A percentile compares a stretch with the other conserved stretches of the same genome.
These are phyloP conservation scores for Merodon equestris DNA, from an alignment of 2,888 invertebrate species.

Conservation along the genomic window DNA sequence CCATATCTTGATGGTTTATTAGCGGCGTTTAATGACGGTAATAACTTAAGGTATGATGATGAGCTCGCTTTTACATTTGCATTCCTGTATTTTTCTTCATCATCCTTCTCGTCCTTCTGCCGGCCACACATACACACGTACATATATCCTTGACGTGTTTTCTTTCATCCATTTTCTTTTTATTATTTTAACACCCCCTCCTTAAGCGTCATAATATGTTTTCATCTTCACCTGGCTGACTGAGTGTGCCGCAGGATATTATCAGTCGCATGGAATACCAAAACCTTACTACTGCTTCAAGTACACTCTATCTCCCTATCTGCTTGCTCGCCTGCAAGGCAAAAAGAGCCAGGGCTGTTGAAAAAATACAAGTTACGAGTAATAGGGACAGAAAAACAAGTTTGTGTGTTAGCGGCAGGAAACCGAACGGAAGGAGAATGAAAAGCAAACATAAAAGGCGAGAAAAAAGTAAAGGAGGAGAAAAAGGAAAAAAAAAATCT, in stretches of 20 bases:
- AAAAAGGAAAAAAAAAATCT: constrained; percentile 43
- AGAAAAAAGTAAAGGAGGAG: not conserved
- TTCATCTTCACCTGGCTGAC: constrained; percentile 65
- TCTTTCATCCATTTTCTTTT: constrained; percentile 8
- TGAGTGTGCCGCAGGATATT: constrained; percentile 65
- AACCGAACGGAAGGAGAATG: constrained; percentile 62
- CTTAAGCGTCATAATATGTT: constrained; percentile 67
- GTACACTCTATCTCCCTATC: not conserved
- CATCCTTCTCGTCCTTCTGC: constrained; percentile 11
- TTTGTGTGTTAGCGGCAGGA: constrained; percentile 62
- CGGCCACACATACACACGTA: not conserved
- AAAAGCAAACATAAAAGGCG: constrained; percentile 57
- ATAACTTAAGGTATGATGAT: constrained; percentile 68
- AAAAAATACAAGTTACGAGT: constrained; percentile 18
- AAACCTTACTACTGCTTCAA: constrained; percentile 17
- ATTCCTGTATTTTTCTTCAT: constrained; percentile 58
- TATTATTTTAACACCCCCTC: constrained; percentile 28
- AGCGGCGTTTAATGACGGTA: constrained; percentile 68
- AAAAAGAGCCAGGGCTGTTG: constrained; percentile 21
- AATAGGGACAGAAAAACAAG: constrained; percentile 29
- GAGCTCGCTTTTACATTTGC: constrained; percentile 65
- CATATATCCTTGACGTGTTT: constrained; percentile 16
- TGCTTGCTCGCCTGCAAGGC: constrained; percentile 1
- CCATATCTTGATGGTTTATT: constrained; percentile 61
- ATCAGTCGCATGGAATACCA: constrained; percentile 62